Percentiles rank a stretch among this genome's conserved stretches.
phyloP scores from a whole-genome alignment of 2,888 invertebrate genomes.

The Dryococelus australis region DNA sequence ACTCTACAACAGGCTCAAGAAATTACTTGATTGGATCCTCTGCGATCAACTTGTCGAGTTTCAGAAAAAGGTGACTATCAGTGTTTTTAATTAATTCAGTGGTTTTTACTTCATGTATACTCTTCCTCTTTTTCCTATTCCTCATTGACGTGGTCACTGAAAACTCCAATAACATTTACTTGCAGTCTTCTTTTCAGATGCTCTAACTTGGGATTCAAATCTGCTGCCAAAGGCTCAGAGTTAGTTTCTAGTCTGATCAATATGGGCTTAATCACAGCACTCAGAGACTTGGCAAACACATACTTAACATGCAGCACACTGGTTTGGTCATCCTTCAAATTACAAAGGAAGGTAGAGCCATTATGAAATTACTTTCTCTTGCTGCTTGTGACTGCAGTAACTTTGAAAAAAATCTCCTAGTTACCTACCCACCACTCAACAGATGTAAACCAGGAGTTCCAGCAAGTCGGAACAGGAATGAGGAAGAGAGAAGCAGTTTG shows the following conservation, averaged over 20 bases:
- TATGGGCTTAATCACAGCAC: neutral
- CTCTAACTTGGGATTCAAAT: neutral
- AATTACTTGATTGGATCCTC: neutral
- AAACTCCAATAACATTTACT: neutral
- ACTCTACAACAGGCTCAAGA: neutral
- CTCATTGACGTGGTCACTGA: neutral
- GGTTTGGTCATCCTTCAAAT: neutral
- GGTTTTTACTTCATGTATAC: neutral
- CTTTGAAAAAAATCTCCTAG: neutral
- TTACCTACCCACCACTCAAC: neutral
- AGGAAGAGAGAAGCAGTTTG: neutral
- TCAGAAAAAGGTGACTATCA: neutral
- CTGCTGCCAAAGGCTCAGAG: too few species aligned
- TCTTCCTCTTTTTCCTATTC: neutral
- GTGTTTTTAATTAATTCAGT: neutral
- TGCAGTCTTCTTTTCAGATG: neutral
- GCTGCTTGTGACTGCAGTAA: neutral
- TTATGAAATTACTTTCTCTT: neutral
- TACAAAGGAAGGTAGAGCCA: neutral
- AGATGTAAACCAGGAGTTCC: neutral
- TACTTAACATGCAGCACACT: neutral
- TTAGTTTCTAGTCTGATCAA: neutral
- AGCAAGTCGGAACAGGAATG: neutral
- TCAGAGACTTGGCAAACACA: neutral
- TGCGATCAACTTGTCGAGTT: too few species aligned